These are phyloP conservation scores for Philonicus albiceps DNA, from an alignment of 2,888 invertebrate genomes.

Conservation along the genomic window DNA sequence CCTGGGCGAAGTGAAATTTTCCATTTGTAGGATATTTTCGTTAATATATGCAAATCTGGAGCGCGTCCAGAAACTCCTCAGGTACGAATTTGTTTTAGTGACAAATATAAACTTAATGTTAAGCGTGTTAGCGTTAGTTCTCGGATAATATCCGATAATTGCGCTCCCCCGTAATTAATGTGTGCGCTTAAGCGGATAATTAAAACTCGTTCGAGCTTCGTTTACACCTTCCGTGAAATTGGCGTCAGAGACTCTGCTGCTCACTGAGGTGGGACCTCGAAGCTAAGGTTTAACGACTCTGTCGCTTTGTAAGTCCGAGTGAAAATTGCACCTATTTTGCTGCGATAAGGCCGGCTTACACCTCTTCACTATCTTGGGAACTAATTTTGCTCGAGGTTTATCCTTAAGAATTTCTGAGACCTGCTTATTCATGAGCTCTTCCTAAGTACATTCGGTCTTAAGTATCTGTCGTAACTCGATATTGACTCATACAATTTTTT, in stretches of 20 bases:
- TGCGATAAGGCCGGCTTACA: neutral
- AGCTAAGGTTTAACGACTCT: neutral
- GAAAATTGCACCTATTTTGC: neutral
- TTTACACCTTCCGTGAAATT: neutral
- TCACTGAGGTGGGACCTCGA: neutral
- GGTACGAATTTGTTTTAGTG: neutral
- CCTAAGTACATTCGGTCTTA: neutral
- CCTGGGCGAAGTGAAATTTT: neutral
- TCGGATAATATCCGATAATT: neutral
- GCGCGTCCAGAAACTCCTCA: neutral
- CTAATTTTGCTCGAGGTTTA: neutral
- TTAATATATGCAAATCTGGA: neutral
- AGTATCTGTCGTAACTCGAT: neutral
- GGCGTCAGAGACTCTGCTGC: neutral
- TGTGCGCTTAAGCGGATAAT: neutral
- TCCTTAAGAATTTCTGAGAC: neutral
- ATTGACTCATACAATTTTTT: neutral
- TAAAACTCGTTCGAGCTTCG: neutral
- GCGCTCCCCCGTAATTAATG: neutral
- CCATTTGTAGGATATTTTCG: neutral
- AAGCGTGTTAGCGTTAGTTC: neutral
- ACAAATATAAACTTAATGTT: neutral
- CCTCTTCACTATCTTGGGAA: neutral
- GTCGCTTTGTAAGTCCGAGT: neutral
- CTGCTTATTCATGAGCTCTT: neutral